Evolutionary conservation across 2,797 vertebrate genomes (phyloP).

Genomic region (Clarias pachynema): DNA sequence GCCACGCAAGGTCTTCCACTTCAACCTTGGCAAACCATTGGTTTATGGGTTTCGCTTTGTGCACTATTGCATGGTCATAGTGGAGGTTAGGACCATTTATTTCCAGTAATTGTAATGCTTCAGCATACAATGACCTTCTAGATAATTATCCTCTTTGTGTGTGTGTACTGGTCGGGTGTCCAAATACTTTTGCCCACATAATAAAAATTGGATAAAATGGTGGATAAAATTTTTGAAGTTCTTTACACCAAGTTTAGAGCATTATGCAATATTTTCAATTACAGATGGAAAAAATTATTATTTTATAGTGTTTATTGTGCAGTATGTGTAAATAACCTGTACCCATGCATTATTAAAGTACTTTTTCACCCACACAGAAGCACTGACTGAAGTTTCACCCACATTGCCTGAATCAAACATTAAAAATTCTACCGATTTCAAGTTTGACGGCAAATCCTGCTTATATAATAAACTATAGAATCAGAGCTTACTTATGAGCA

Average conservation of each 20-base stretch:
- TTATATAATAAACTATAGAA: background rate
- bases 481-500: background rate
- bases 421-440: background rate
- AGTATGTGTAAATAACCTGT: background rate
- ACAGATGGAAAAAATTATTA: background rate
- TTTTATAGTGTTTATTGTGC: background rate
- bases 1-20: background rate
- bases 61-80: background rate
- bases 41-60: background rate
- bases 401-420: background rate
- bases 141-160: background rate
- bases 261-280: background rate
- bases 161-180: background rate
- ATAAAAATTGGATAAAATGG: background rate
- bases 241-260: background rate
- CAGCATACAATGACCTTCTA: background rate
- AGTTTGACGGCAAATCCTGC: background rate
- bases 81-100: background rate
- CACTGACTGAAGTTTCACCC: background rate
- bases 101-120: background rate
- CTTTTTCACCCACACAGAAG: background rate
- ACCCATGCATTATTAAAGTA: background rate
- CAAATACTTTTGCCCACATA: background rate
- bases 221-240: background rate
- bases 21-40: background rate